These are phyloP conservation scores for Odontothrips loti DNA, from an alignment of 2,888 invertebrate species.

Conservation along the genomic window DNA sequence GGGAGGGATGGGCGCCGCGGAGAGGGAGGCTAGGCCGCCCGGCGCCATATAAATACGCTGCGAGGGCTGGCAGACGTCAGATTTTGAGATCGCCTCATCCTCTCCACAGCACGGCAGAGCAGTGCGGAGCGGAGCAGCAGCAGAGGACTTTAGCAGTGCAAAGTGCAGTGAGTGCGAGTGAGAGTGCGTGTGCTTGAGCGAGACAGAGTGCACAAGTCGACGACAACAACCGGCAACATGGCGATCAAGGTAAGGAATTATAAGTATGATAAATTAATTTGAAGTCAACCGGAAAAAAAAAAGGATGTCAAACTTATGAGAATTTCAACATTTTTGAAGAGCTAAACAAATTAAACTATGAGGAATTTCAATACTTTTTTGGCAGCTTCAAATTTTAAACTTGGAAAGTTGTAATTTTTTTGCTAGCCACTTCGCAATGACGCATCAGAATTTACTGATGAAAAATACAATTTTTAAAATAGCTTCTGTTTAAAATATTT, in stretches of 20 bases:
- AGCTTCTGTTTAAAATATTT: too few species aligned
- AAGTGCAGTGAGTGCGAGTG: background rate
- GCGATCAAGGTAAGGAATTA: background rate
- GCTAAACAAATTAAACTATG: too few species aligned
- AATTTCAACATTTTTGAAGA: background rate
- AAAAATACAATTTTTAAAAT: too few species aligned
- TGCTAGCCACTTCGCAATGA: too few species aligned
- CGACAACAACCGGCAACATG: background rate
- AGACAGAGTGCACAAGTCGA: background rate
- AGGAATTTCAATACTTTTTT: too few species aligned
- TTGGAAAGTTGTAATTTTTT: too few species aligned
- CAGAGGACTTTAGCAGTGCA: background rate
- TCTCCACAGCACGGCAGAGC: background rate
- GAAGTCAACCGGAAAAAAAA: background rate
- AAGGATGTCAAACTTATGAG: too few species aligned
- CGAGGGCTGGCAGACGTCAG: background rate
- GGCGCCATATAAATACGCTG: background rate
- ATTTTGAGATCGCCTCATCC: background rate
- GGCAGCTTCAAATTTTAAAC: too few species aligned
- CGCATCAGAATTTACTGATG: too few species aligned
- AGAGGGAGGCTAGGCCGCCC: background rate
- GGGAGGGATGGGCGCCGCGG: background rate
- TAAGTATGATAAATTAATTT: background rate
- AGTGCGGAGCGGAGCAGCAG: background rate
- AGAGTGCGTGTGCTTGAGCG: background rate